phyloP scores from a whole-genome alignment of 2,888 invertebrate species.

The Protonemura montana region DNA sequence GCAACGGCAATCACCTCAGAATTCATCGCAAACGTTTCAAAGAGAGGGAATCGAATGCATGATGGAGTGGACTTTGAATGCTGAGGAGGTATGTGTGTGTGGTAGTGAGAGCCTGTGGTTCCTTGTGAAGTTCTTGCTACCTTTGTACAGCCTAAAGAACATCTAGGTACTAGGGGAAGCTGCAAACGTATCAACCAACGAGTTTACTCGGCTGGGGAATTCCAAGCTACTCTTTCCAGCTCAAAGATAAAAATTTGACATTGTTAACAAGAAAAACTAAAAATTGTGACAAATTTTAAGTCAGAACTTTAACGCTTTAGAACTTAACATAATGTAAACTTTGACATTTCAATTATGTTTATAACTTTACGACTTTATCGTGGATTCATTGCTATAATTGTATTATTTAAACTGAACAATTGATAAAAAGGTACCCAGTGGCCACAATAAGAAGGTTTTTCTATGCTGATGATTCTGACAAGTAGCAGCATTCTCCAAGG shows the following conservation, averaged over 20 bases:
- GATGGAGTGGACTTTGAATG: neutral
- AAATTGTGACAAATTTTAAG: neutral
- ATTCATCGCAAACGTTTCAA: neutral
- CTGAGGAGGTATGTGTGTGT: neutral
- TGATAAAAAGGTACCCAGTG: too few relatives aligned
- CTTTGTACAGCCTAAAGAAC: conserved; percentile 5
- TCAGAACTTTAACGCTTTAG: too few relatives aligned
- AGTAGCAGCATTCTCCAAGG: too few relatives aligned
- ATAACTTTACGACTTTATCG: too few relatives aligned
- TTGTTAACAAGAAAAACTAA: neutral
- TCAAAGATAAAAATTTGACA: neutral
- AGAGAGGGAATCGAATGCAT: neutral
- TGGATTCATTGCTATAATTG: too few relatives aligned
- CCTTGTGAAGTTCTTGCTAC: conserved; percentile 5
- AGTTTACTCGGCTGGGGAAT: neutral
- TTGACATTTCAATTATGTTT: too few relatives aligned
- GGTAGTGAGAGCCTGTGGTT: neutral
- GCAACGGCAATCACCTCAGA: neutral
- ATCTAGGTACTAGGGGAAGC: neutral
- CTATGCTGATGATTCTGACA: too few relatives aligned
- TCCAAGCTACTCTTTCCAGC: neutral
- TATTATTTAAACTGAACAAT: too few relatives aligned
- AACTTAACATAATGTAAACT: too few relatives aligned
- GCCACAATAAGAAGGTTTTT: too few relatives aligned
- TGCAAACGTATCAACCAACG: neutral